Base-by-base conservation (phyloP, 2,797 vertebrate species). In the Scleropages formosus region DNA sequence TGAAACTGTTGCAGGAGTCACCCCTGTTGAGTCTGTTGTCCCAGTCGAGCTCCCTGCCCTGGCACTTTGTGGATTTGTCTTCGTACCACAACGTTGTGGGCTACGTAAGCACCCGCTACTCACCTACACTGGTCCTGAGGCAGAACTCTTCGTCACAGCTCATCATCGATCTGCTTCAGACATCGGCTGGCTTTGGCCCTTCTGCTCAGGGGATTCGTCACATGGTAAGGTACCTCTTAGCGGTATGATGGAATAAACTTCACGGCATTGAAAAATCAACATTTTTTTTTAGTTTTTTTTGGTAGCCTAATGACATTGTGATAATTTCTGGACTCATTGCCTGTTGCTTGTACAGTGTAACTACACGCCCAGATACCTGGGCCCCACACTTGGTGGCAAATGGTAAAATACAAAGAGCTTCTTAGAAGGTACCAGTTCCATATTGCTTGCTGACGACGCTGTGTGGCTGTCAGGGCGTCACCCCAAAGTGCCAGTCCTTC, bases 31-130 rank as follows among this genome's bases (percentile, higher is more conserved):
- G 85, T 82, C 94, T 99, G 3, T 90, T 99, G 74, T 94, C 94
- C 73, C 97, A 98, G 84, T 95, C 94, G 71, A 92, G 90, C 75
- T 94, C 94, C 39, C 90, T 99, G 65, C 95, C 97, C 0, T 99
- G 97, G 96, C 92, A 98, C 72, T 91, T 95, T 1, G 91, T 99
- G 85, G 94, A 95, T 84, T 86, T 92, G 61, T 86, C 92, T 0
- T 95, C 97, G 0, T 99, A 97, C 59, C 92, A 96, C 78, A 94
- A 94, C 71, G 90, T 98, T 82, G 89, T 96, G 75, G 86, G 85
- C 82, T 98, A 99, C 74, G 94, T 98, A 63, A 93, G 88, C 86
- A 96, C 92, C 79, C 96, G 98, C 83, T 99, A 98, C 78, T 92
- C 94, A 44, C 92, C 96, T 0, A 91, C 94, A 0, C 81, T 96